phyloP scores from a whole-genome alignment of 2,797 vertebrate species.

The Leontocebus nigricollis region DNA sequence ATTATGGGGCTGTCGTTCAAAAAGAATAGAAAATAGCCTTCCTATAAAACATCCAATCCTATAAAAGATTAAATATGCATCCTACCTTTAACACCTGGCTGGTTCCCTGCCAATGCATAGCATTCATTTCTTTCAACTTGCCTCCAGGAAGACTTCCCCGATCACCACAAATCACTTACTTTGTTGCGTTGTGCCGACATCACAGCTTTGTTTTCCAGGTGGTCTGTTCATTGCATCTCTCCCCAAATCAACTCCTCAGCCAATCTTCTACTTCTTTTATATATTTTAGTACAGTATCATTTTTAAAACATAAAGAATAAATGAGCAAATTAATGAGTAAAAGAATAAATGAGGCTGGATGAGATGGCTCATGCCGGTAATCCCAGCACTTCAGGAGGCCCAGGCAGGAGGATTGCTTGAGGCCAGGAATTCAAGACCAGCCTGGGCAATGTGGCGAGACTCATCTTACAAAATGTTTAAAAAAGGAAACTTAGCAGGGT shows the following conservation, averaged over 20 bases:
- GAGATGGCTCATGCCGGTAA: neutral
- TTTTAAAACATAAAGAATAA: neutral
- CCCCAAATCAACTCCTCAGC: neutral
- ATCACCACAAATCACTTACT: neutral
- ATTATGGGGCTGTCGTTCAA: neutral
- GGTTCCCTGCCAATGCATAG: neutral
- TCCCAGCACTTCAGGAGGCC: neutral
- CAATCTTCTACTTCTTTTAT: neutral
- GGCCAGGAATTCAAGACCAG: neutral
- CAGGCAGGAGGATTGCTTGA: too few relatives aligned
- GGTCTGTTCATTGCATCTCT: neutral
- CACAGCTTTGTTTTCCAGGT: neutral
- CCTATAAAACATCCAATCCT: neutral
- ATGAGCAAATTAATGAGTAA: neutral
- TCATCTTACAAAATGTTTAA: neutral
- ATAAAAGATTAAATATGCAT: neutral
- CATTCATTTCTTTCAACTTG: neutral
- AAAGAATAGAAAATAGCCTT: neutral
- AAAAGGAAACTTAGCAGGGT: neutral
- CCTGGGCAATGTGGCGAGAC: neutral
- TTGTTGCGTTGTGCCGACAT: neutral
- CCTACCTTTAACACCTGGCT: neutral
- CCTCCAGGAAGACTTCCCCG: neutral
- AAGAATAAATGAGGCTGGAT: neutral
- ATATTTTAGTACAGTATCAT: neutral